These are phyloP conservation scores for Atherix ibis DNA, from an alignment of 2,888 invertebrate species.

Conservation along the genomic window DNA sequence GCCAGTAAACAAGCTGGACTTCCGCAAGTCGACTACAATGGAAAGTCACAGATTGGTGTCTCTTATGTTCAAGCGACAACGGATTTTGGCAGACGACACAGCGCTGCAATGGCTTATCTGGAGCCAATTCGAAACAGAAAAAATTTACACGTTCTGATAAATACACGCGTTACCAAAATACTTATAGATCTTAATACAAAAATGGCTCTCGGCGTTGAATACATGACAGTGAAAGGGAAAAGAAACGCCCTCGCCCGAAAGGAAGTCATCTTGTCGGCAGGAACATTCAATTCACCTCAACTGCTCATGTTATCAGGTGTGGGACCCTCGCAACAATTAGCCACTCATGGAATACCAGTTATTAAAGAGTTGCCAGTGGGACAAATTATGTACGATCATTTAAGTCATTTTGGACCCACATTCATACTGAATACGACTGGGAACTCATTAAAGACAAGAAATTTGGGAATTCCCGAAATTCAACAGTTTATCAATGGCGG, in stretches of 20 bases:
- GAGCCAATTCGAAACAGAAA: slow-evolving; percentile 39
- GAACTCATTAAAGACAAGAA: slow-evolving; percentile 14
- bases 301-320: slow-evolving; percentile 74
- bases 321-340: slow-evolving; percentile 39
- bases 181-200: slow-evolving; percentile 46
- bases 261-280: slow-evolving; percentile 74
- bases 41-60: slow-evolving; percentile 41
- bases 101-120: slow-evolving; percentile 44
- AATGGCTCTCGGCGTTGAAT: slow-evolving; percentile 51
- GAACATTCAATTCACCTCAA: slow-evolving; percentile 79
- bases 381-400: slow-evolving; percentile 39
- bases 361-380: slow-evolving; percentile 49
- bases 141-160: slow-evolving; percentile 49
- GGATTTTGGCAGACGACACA: slow-evolving; percentile 41
- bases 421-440: slow-evolving; percentile 26
- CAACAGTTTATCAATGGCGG: slow-evolving; percentile 22
- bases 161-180: slow-evolving; percentile 44
- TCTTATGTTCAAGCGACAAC: slow-evolving; percentile 43
- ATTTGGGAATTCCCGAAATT: slow-evolving; percentile 5
- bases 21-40: slow-evolving; percentile 49
- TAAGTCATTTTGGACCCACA: slow-evolving; percentile 31
- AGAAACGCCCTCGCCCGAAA: slow-evolving; percentile 35
- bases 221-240: slow-evolving; percentile 41
- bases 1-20: slow-evolving; percentile 46
- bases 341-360: slow-evolving; percentile 38